These are phyloP conservation scores for Pilophorus perplexus DNA, from an alignment of 2,888 invertebrate genomes.

Conservation along the genomic window DNA sequence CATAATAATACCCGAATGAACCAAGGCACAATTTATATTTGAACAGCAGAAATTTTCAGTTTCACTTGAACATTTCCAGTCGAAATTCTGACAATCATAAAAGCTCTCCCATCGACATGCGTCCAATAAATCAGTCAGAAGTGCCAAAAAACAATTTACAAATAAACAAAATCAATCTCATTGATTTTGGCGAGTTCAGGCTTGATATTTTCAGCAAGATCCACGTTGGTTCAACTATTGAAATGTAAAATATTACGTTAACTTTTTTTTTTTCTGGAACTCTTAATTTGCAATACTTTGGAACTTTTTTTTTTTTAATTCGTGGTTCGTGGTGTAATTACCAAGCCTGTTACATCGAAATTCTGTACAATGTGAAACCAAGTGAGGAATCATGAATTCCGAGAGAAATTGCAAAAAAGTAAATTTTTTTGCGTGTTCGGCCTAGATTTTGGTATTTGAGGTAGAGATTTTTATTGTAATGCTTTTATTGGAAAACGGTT, in stretches of 20 bases:
- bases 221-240: conserved; percentile 23
- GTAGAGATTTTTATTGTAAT: conserved; percentile 32
- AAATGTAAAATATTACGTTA: background rate
- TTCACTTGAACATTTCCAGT: background rate
- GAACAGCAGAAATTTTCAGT: background rate
- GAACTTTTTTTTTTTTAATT: background rate
- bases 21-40: conserved; percentile 18
- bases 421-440: background rate
- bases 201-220: conserved; percentile 33
- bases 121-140: conserved; percentile 25
- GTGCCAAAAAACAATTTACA: conserved; percentile 18
- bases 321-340: conserved; percentile 33
- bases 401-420: background rate
- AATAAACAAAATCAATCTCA: background rate
- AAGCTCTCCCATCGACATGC: conserved; percentile 14
- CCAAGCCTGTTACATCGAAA: conserved; percentile 27
- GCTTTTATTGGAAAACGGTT: background rate
- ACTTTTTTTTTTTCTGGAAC: background rate
- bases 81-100: background rate
- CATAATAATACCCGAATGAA: conserved; percentile 7
- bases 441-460: conserved; percentile 26
- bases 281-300: background rate
- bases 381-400: background rate
- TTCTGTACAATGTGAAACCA: background rate
- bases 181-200: conserved; percentile 4